Conservation (phyloP, 2,797 vertebrate species). For the Austrolebias charrua region DNA sequence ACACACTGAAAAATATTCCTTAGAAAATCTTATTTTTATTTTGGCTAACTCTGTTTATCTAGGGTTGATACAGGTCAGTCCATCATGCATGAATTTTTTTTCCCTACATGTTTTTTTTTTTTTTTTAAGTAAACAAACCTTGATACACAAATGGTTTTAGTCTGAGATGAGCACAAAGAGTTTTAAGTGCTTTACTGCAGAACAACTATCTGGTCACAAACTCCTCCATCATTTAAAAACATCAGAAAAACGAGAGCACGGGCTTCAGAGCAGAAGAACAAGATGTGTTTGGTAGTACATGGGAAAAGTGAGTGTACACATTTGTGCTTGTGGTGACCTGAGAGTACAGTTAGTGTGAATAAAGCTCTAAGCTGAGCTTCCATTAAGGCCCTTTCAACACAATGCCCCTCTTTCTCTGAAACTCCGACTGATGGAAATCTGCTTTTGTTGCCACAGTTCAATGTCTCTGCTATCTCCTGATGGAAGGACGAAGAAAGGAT, state of each 20-base stretch:
- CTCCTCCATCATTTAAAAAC: slow-evolving; percentile 35
- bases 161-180: slow-evolving; percentile 20
- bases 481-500: slow-evolving; percentile 66
- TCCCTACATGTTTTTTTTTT: not conserved
- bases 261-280: slow-evolving; percentile 33
- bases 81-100: slow-evolving; percentile 1
- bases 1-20: not conserved
- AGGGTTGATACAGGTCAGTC: slow-evolving; percentile 3
- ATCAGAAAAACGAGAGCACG: slow-evolving; percentile 38
- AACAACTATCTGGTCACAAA: slow-evolving; percentile 47
- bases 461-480: slow-evolving; percentile 74
- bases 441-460: slow-evolving; percentile 76
- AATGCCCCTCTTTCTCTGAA: slow-evolving; percentile 66
- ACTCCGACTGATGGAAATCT: slow-evolving; percentile 76
- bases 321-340: slow-evolving; percentile 48
- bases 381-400: slow-evolving; percentile 75
- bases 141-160: slow-evolving; percentile 10
- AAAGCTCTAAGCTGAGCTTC: slow-evolving; percentile 67
- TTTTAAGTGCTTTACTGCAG: slow-evolving; percentile 41
- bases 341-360: slow-evolving; percentile 70
- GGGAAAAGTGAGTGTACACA: slow-evolving; percentile 31
- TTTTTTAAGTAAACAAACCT: not conserved
- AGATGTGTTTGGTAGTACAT: slow-evolving; percentile 38
- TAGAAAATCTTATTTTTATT: not conserved
- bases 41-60: not conserved